phyloP scores from a whole-genome alignment of 2,113 vertebrate species.

The Podarcis muralis region DNA sequence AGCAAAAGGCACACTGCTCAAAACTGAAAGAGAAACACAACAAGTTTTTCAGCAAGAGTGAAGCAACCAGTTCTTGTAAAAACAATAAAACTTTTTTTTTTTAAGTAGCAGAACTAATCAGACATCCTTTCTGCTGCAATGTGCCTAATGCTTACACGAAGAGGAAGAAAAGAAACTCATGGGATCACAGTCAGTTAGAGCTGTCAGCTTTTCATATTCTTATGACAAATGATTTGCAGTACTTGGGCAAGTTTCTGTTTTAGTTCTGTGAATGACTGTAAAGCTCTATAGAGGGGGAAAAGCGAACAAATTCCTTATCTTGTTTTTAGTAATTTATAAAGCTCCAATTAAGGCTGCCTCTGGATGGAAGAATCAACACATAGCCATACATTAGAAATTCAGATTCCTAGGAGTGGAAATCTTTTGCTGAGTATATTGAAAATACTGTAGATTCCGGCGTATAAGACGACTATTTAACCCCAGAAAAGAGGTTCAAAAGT shows the following conservation, averaged over 20 bases:
- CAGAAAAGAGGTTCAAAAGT: no score
- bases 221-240: neutral
- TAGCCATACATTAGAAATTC: neutral
- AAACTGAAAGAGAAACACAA: neutral
- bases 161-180: neutral
- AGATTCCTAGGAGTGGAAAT: neutral
- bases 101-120: neutral
- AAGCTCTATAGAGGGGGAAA: slow-evolving; percentile 25
- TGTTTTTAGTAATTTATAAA: neutral
- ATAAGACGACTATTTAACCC: no score
- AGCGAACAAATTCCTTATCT: slow-evolving; percentile 7
- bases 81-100: neutral
- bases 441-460: no score
- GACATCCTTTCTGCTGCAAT: neutral
- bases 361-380: slow-evolving; percentile 17
- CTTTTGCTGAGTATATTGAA: no score
- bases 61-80: no score
- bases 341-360: neutral
- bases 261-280: neutral
- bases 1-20: no score
- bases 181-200: neutral
- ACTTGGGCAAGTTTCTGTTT: neutral
- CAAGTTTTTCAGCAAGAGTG: neutral
- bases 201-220: slow-evolving; percentile 14
- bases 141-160: neutral